phyloP scores from a whole-genome alignment of 2,797 vertebrate genomes.

The Cirrhinus mrigala region DNA sequence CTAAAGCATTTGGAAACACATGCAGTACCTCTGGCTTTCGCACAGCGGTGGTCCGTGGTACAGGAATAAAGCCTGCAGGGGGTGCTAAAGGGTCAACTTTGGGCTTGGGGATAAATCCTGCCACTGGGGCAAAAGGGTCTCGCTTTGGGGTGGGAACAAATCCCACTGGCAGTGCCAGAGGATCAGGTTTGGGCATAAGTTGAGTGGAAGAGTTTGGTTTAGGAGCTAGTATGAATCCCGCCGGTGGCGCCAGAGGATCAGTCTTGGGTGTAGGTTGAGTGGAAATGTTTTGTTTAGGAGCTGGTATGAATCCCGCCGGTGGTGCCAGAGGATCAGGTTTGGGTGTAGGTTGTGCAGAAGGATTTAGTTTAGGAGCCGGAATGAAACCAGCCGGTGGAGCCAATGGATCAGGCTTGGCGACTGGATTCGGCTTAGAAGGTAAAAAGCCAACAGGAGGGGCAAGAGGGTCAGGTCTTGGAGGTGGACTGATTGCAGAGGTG shows the following conservation, averaged over 20 bases:
- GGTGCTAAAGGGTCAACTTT: constrained; percentile 64
- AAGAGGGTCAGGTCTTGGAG: constrained; percentile 47
- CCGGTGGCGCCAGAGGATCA: constrained; percentile 62
- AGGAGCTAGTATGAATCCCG: constrained; percentile 70
- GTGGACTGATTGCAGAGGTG: constrained; percentile 58
- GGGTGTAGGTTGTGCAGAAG: constrained; percentile 9
- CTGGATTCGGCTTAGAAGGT: constrained; percentile 16
- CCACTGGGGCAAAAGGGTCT: constrained; percentile 64
- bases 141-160: constrained; percentile 50
- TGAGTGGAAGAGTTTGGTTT: constrained; percentile 65
- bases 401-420: constrained; percentile 43
- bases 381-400: constrained; percentile 37
- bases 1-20: constrained; percentile 25
- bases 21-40: constrained; percentile 78
- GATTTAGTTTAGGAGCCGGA: constrained; percentile 30
- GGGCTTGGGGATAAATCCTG: constrained; percentile 64
- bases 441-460: constrained; percentile 38
- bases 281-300: constrained; percentile 33
- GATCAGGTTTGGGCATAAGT: constrained; percentile 57
- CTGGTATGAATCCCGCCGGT: constrained; percentile 1
- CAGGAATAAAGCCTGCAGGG: constrained; percentile 82
- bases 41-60: constrained; percentile 64
- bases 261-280: constrained; percentile 61
- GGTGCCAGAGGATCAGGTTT: constrained; percentile 53
- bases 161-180: constrained; percentile 62